Base-by-base conservation (phyloP, 2,888 invertebrate genomes). In the Drosophila kanekoi region DNA sequence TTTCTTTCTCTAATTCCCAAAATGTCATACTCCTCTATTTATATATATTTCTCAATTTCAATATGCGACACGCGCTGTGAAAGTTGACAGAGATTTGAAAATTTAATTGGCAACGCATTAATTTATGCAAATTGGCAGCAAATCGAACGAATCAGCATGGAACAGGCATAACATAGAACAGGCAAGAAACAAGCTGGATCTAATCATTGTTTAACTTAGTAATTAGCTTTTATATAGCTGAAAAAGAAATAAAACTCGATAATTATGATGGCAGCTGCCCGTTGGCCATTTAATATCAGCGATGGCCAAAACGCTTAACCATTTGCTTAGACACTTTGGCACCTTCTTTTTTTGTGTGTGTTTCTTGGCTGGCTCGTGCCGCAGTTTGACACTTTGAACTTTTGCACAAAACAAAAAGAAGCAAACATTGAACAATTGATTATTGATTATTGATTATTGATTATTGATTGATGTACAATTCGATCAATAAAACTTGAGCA, bases 131-230 rank as follows among this genome's bases (percentile, higher is more conserved):
- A 83, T 84, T 78, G 64, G 69, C 32, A 44, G 59, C 54, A 44
- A 69, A 65, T 43, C 49, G 61, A 79, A 63, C 49, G 65, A 63
- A 57, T 23, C 52, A 45, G 28, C 28, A 28, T 28, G 8, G 28
- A 28, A 28, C 5, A 23, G 23, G 5, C 23, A 23, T 23, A 23
- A 23, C 28, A 28, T 28, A 28, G 28, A 28, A 28, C 28, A 6
- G 28, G 28, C 28, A 28, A 28, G n/a, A 28, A 28, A 28, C 37
- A 35, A 51, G 66, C 59, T 69, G 37, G 33, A 67, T 77, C 84
- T 79, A 72, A 83, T 87, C 87, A 70, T 77, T 87, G 61, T 83
- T 83, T 84, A 83, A 83, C 77, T 83, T 77, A 65, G 79, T 79
- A 86, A 83, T 83, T 84, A 81, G 72, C 73, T 77, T 79, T 76